Evolutionary conservation across 2,113 vertebrate genomes (phyloP).

Genomic region (Heterotis niloticus): DNA sequence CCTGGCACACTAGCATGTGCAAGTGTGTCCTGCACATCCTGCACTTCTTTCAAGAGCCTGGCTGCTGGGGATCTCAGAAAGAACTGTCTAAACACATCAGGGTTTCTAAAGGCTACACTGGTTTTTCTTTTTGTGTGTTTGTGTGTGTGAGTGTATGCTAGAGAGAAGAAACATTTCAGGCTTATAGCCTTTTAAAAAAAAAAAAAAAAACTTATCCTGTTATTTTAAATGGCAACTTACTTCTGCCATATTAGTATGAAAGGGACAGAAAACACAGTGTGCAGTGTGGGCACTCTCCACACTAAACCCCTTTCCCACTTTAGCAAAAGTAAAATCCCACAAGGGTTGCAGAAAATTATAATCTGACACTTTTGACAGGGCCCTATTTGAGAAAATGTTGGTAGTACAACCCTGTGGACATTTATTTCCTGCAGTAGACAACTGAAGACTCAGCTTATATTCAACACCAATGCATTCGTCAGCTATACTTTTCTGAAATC

Average conservation of each 20-base stretch:
- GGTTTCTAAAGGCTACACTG: no score
- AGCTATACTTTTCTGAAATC: not conserved
- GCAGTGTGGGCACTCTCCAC: not conserved
- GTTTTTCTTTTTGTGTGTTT: no score
- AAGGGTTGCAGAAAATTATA: not conserved
- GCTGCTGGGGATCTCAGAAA: no score
- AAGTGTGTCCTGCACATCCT: no score
- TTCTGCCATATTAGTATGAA: not conserved
- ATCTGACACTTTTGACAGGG: constrained; percentile 1
- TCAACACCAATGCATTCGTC: no score
- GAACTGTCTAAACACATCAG: no score
- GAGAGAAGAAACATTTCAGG: no score
- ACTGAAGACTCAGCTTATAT: not conserved
- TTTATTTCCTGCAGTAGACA: not conserved
- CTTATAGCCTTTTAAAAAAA: no score
- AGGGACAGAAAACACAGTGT: not conserved
- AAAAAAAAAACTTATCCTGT: no score
- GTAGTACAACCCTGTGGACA: not conserved
- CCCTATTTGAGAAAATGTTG: not conserved
- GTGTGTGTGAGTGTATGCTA: no score
- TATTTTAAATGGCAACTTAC: not conserved
- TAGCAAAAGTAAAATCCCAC: not conserved
- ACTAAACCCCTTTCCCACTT: not conserved
- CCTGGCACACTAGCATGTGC: no score
- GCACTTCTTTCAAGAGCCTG: no score